These are phyloP conservation scores for Danionella cerebrum DNA, from an alignment of 2,113 vertebrate species.

Conservation along the genomic window DNA sequence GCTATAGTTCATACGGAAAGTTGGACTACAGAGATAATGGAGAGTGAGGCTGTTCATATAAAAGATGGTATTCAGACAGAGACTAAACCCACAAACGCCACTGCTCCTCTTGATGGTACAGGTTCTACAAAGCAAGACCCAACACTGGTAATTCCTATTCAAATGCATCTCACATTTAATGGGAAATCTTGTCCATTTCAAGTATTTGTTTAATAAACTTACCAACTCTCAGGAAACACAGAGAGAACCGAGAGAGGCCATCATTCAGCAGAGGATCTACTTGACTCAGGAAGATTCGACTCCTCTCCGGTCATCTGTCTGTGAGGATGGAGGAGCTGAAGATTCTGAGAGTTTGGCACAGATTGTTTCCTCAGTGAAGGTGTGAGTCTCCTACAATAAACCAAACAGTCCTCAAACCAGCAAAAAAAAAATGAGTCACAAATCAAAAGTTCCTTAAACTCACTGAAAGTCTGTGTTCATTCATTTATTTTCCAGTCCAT, in stretches of 20 bases:
- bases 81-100: not conserved
- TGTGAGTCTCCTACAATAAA: too few species aligned
- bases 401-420: too few species aligned
- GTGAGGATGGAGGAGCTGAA: conserved; percentile 8
- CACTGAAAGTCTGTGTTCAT: too few species aligned
- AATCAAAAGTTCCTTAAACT: too few species aligned
- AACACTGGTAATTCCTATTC: conserved; percentile 29
- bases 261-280: conserved; percentile 36
- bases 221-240: conserved; percentile 49
- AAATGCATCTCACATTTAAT: not conserved
- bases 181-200: not conserved
- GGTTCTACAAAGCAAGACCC: not conserved
- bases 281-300: not conserved
- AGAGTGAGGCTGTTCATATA: not conserved
- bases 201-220: not conserved
- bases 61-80: not conserved
- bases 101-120: not conserved
- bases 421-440: too few species aligned
- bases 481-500: too few species aligned
- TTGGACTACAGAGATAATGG: not conserved
- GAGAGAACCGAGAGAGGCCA: conserved; percentile 59
- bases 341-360: conserved; percentile 20
- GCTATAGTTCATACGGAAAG: not conserved
- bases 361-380: conserved; percentile 41
- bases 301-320: conserved; percentile 28